These are phyloP conservation scores for Pedetes capensis DNA, from an alignment of 2,113 vertebrate species.

Conservation along the genomic window DNA sequence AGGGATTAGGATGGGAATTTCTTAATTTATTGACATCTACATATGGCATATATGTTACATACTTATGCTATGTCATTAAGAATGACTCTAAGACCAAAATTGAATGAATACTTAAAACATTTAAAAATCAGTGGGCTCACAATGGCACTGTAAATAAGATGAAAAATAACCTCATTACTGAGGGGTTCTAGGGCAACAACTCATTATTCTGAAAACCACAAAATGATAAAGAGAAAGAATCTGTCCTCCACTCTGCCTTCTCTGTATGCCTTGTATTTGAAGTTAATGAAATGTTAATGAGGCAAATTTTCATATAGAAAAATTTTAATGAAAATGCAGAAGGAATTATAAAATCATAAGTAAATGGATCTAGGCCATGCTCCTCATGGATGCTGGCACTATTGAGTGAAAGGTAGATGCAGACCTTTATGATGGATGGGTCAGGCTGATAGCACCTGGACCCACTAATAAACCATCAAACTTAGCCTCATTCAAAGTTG, in stretches of 20 bases:
- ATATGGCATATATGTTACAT: background rate
- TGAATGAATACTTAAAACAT: background rate
- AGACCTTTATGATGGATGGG: background rate
- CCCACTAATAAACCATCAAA: background rate
- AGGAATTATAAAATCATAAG: background rate
- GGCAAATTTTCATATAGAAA: background rate
- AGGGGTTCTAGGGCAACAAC: background rate
- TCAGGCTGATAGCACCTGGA: background rate
- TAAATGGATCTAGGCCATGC: background rate
- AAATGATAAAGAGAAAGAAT: background rate
- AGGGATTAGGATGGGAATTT: background rate
- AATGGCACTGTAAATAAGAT: background rate
- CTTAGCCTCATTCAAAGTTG: background rate
- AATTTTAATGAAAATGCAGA: conserved; percentile 16
- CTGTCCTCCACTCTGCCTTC: background rate
- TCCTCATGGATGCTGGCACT: background rate
- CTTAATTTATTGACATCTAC: background rate
- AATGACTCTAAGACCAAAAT: background rate
- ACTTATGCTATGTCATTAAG: background rate
- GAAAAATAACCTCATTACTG: background rate
- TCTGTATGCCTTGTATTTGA: background rate
- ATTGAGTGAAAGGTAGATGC: background rate
- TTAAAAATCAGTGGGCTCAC: background rate
- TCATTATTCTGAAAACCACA: conserved; percentile 3
- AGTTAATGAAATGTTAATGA: background rate